Percentiles rank a stretch among this genome's conserved stretches.
These are phyloP conservation scores for Passer domesticus DNA, from an alignment of 2,113 vertebrate genomes.

Conservation along the genomic window DNA sequence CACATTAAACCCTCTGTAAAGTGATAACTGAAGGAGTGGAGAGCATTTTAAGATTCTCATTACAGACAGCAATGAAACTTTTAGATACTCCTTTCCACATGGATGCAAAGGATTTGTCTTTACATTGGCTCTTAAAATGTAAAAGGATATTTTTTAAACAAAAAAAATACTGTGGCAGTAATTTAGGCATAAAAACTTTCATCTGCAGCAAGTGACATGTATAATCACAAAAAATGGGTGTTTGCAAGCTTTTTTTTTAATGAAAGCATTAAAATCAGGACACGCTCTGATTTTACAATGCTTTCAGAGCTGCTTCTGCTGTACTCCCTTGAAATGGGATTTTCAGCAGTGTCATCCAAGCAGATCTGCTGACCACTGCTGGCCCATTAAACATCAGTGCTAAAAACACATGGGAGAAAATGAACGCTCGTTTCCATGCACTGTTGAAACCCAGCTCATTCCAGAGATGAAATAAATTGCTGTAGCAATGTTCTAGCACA, in stretches of 20 bases:
- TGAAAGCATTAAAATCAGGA: background rate
- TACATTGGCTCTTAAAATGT: background rate
- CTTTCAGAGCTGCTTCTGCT: background rate
- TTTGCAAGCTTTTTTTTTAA: background rate
- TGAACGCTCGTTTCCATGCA: background rate
- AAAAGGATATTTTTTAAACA: background rate
- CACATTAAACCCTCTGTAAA: slow-evolving; percentile 29
- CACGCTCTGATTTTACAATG: background rate
- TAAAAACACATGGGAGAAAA: background rate
- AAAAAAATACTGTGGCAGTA: background rate
- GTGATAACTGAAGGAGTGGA: background rate
- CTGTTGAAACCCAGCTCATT: background rate
- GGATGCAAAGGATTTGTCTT: slow-evolving; percentile 25
- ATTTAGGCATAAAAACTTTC: background rate
- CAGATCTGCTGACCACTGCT: background rate
- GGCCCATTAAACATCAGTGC: background rate
- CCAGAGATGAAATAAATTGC: background rate
- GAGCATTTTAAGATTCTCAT: slow-evolving; percentile 7
- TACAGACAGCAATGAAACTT: slow-evolving; percentile 22
- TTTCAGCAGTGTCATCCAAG: background rate
- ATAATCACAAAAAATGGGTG: background rate
- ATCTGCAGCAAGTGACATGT: background rate
- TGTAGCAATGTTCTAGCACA: background rate
- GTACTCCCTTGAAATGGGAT: background rate
- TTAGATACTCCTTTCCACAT: background rate